Evolutionary conservation across 2,797 vertebrate species (phyloP), one percentile per base, ranked within the genome.

Genomic region (Hylomyscus alleni): DNA sequence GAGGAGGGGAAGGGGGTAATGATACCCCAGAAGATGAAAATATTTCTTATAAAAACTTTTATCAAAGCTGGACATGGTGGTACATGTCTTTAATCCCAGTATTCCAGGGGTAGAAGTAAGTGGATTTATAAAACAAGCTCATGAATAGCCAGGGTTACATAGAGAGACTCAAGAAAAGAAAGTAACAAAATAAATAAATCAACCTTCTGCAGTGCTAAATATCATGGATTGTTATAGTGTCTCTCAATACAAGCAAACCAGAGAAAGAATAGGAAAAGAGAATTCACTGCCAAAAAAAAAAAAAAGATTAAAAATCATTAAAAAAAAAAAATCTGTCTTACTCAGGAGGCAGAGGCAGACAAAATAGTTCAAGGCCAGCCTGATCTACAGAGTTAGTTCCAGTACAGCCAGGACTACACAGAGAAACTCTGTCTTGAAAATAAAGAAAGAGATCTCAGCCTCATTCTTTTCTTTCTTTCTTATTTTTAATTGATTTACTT

Each of bases 161-260:
- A 44, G 81, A 65, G 37, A 56, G 54, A 83, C 7, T 69, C 58
- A n/a, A 69, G 60, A n/a, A 69, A 69, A 52, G 29, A 15, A 69
- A 86, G n/a, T 9, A n/a, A 60, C 14, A 67, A 67, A 5, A 67
- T 44, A 67, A 65, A 29, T 0, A 29, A 62, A 3, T 44, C 52
- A 54, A 3, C 20, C 94, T 94, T 87, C 54, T 50, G 69, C 60
- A 58, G 40, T 91, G 80, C 34, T 90, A 52, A 94, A 69, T 87
- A 90, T 2, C 20, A 93, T 3, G 76, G 26, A 81, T 73, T 90
- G 65, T 75, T 69, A 94, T 10, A 67, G 4, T 67, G 84, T n/a
- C 76, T n/a, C 89, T 76, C 31, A 40, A 95, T 60, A 76, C 89
- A 86, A 88, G 76, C 77, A 94, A 94, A n/a, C 31, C 84, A 78